Evolutionary conservation across 2,797 vertebrate genomes (phyloP).

Genomic region (Trematomus bernacchii): DNA sequence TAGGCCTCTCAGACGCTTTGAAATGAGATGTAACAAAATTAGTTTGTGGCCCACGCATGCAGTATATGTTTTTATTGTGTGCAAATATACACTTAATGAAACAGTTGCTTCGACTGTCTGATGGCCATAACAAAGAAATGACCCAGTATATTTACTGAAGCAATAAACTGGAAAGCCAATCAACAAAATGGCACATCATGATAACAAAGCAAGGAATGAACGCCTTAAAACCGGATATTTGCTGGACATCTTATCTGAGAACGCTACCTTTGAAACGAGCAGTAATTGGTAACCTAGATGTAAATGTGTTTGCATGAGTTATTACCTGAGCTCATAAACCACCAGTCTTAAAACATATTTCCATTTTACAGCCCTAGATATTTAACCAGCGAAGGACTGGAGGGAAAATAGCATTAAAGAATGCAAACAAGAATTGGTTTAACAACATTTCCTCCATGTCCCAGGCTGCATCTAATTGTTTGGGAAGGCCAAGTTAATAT

Average conservation of each 20-base stretch:
- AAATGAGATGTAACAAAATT: background rate
- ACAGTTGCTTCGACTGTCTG: background rate
- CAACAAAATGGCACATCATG: background rate
- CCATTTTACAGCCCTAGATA: constrained; percentile 27
- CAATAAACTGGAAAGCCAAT: constrained; percentile 19
- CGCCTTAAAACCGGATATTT: constrained; percentile 47
- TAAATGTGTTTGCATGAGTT: constrained; percentile 47
- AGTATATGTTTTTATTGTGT: background rate
- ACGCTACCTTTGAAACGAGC: constrained; percentile 6
- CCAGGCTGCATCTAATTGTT: constrained; percentile 7
- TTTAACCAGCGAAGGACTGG: constrained; percentile 37
- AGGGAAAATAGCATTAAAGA: background rate
- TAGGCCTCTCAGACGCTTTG: background rate
- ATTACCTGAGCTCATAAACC: constrained; percentile 36
- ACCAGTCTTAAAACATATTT: constrained; percentile 13
- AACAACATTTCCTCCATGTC: constrained; percentile 21
- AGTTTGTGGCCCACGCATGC: background rate
- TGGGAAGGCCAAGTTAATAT: constrained; percentile 4
- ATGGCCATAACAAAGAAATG: background rate
- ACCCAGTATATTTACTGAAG: constrained; percentile 23
- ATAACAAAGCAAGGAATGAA: background rate
- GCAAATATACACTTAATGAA: background rate
- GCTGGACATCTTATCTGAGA: constrained; percentile 31
- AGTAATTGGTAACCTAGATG: constrained; percentile 18
- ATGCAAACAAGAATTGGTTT: constrained; percentile 52